Percentiles rank a stretch among this genome's conserved stretches.
These are phyloP conservation scores for Psammodynastes pulverulentus DNA, from an alignment of 2,113 vertebrate species.

Conservation along the genomic window DNA sequence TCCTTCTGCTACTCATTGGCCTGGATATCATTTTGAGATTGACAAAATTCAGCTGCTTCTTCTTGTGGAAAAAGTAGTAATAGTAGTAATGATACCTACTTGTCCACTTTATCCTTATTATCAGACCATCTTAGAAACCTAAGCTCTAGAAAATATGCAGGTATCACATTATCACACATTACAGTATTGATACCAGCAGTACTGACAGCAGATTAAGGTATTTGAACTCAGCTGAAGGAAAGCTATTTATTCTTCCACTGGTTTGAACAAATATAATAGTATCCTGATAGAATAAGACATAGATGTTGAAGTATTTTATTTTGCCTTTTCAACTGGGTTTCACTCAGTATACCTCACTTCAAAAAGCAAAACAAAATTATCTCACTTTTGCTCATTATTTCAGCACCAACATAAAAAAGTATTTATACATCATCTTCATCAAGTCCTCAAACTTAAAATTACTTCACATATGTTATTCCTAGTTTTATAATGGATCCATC, in stretches of 20 bases:
- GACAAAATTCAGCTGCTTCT: background rate
- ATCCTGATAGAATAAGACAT: background rate
- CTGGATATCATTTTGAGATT: background rate
- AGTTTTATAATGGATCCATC: background rate
- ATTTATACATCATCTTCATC: background rate
- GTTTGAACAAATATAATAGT: background rate
- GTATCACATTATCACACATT: background rate
- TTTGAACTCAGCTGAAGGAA: background rate
- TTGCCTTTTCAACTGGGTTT: background rate
- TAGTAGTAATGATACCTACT: background rate
- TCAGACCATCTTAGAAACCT: background rate
- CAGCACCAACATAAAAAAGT: background rate
- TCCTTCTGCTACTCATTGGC: constrained; percentile 1
- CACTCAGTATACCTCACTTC: background rate
- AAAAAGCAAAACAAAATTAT: background rate
- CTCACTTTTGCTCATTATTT: background rate
- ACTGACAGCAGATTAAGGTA: background rate
- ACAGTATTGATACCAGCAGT: background rate
- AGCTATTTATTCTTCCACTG: background rate
- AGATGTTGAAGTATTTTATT: background rate
- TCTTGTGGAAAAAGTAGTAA: constrained; percentile 27
- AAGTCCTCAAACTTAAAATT: background rate
- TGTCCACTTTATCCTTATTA: background rate
- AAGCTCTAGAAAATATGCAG: background rate
- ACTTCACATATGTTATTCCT: background rate